Base-by-base conservation (phyloP, 2,888 invertebrate genomes). In the Nemoura dubitans region DNA sequence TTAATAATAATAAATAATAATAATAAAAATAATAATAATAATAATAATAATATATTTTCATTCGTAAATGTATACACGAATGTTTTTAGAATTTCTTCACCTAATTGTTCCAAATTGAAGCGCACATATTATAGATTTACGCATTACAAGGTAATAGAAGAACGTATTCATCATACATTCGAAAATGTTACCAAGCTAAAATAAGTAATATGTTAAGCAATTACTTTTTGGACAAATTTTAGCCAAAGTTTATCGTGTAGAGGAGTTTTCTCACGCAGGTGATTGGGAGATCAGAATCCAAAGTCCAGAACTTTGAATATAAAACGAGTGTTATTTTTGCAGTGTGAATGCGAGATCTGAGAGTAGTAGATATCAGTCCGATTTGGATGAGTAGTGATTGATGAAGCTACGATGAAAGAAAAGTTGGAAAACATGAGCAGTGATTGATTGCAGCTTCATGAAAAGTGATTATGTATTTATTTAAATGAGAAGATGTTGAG, bases 401-500 rank as follows among this genome's bases (percentile, higher is more conserved):
- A 78, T 78, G 59, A 59, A 59, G 59, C 59, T 10, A 59, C 21
- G 59, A 59, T 59, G 59, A 21, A 59, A 59, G 59, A 59, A 59
- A 59, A 59, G 59, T 59, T 59, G 16, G 59, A 59, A 59, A 59
- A 59, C 59, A 59, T 59, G 59, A 21, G 59, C 59, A 59, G 59
- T 78, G 78, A 78, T 78, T 78, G 78, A 26, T 27, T 26, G 78
- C n/a, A n/a, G n/a, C 78, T 78, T 26, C 27, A 27, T 27, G 78
- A 78, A 78, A 78, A 78, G 78, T 78, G 78, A 78, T 78, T 78
- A 78, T 78, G 26, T 78, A 78, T 78, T 27, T 78, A 78, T 78
- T 78, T 26, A 78, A 78, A 78, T 78, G 78, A 78, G 28, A 59
- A 59, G 59, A 27, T 78, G 25, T 26, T 78, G 78, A 78, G n/a